Evolutionary conservation across 2,888 invertebrate species (phyloP), one percentile per base, ranked within the genome.

Genomic region (Standfussiana lucernea): DNA sequence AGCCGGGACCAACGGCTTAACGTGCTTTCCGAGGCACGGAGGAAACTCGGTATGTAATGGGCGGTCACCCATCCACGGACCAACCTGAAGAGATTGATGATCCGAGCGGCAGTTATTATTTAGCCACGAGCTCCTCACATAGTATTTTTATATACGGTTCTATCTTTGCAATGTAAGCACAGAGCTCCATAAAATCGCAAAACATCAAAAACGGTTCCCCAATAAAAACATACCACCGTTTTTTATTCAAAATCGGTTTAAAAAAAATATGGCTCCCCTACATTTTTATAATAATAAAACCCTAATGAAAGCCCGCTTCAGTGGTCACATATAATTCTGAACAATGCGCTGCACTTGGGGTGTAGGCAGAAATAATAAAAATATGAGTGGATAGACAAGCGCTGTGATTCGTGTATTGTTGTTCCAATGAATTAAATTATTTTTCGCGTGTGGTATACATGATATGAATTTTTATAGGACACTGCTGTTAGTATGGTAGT

Each of bases 271-370:
- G 6, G 13, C 40, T 75, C 86, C 86, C 87, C 87, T 80, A 72
- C 28, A 73, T 82, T 87, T 87, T 86, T 69, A 81, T 77, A 86
- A 86, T 85, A 86, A 88, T 88, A 80, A 75, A 84, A 67, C 71
- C 77, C 45, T 86, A 85, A 88, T 88, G 82, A 87, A 86, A 79
- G 6, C 1, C 24, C 86, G 84, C 81, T 77, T 72, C 86, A 87
- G 72, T 84, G 89, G 73, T 75, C 83, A 82, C 84, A 79, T 67
- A 86, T 88, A 86, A 85, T 82, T 81, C 66, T 61, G 73, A 74
- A 76, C 73, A 82, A 86, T 84, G 66, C 73, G 62, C n/a, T 37
- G 45, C 74, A 69, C 71, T 79, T 78, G 72, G 65, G 84, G 61
- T 35, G 83, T 81, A 67, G 71, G 50, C 45, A 76, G 65, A 62